Conservation (phyloP, 2,113 vertebrate genomes). For the Clarias magur region DNA sequence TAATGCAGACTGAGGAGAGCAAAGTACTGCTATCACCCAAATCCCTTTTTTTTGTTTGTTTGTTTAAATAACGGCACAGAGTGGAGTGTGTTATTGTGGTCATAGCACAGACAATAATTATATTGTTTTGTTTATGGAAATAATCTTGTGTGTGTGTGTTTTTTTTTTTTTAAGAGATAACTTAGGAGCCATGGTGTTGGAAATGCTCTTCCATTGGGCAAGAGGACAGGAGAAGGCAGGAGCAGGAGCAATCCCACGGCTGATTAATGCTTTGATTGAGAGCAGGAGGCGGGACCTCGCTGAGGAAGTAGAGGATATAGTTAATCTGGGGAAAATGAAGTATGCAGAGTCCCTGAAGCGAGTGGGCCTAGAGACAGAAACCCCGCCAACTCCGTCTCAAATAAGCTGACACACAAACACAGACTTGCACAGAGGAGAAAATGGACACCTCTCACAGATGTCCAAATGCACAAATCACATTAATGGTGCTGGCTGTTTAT, state of each 20-base stretch:
- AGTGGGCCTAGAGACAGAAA: constrained; percentile 77
- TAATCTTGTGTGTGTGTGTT: background rate
- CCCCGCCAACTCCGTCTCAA: constrained; percentile 3
- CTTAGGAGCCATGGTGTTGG: constrained; percentile 80
- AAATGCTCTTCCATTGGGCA: constrained; percentile 93
- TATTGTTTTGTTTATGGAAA: background rate
- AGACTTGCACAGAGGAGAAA: background rate
- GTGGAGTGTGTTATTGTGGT: background rate
- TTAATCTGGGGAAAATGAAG: constrained; percentile 83
- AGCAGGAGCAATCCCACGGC: constrained; percentile 73
- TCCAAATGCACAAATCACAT: constrained; percentile 20
- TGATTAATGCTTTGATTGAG: constrained; percentile 80
- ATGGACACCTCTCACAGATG: background rate
- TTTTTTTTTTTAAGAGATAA: constrained; percentile 73
- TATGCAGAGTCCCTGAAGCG: constrained; percentile 83
- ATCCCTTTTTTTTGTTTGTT: background rate
- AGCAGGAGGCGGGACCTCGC: constrained; percentile 85
- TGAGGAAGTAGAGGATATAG: constrained; percentile 82
- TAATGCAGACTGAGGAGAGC: background rate
- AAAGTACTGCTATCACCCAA: background rate
- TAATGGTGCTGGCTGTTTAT: background rate
- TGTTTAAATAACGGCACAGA: background rate
- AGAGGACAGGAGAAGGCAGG: constrained; percentile 73
- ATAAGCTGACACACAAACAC: constrained; percentile 24
- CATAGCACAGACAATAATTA: background rate